A percentile compares a stretch with the other conserved stretches of the same genome.
Evolutionary conservation across 2,888 invertebrate species (phyloP).

Genomic region (Sceliomorpha sp.): DNA sequence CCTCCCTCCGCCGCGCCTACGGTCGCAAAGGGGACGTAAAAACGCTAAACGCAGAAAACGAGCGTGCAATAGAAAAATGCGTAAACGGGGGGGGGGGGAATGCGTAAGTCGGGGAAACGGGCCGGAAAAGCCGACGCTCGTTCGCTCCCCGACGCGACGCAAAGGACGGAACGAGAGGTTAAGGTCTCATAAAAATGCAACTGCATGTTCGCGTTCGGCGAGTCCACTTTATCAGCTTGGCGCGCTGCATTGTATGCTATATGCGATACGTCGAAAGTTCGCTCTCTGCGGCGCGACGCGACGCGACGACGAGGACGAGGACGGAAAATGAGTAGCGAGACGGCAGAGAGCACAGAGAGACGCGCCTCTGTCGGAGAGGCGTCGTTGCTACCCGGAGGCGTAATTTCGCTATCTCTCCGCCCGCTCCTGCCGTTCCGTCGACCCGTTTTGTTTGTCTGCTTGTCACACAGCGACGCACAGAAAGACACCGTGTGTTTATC

Average conservation of each 20-base stretch:
- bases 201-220: conserved; percentile 9
- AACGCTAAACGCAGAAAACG: too few relatives aligned
- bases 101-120: not conserved
- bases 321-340: conserved; percentile 27
- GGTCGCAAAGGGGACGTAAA: too few relatives aligned
- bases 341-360: conserved; percentile 38
- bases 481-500: conserved; percentile 37
- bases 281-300: conserved; percentile 53
- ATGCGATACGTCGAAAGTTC: conserved; percentile 60
- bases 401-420: conserved; percentile 67
- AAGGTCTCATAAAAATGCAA: conserved; percentile 18
- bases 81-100: too few relatives aligned
- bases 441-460: conserved; percentile 60
- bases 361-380: conserved; percentile 58
- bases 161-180: conserved; percentile 8
- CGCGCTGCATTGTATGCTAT: conserved; percentile 32
- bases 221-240: conserved; percentile 35
- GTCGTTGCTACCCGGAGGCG: conserved; percentile 61
- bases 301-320: too few relatives aligned
- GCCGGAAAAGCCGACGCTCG: not conserved
- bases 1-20: too few relatives aligned
- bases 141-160: too few relatives aligned
- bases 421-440: conserved; percentile 38
- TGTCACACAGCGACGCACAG: conserved; percentile 46
- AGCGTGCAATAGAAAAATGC: too few relatives aligned